Evolutionary conservation across 64 coral and sea anemone genomes (phyloP), one percentile per base, ranked within the genome.

Genomic region (Hydrozoanthus tunicans): DNA sequence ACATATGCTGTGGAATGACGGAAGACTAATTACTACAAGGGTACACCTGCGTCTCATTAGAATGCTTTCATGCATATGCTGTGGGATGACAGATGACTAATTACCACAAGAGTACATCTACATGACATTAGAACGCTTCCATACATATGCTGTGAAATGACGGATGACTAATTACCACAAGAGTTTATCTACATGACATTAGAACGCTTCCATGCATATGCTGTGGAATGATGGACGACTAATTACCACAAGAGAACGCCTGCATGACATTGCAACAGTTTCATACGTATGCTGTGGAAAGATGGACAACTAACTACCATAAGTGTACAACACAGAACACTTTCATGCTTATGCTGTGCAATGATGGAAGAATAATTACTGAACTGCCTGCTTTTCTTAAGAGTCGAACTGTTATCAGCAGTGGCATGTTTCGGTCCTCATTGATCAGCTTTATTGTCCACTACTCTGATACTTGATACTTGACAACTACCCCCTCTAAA

Each of bases 61-160:
- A 81, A 9, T 13, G 52, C 11, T 13, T 81, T 81, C 20, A 81
- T 9, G 15, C 7, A 43, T 61, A 9, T 59, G n/a, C 11, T 6
- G 20, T 23, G 17, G 5, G 4, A 72, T 43, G 32, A 26, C 3
- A 72, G 7, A n/a, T 26, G 52, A 23, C 4, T 91, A 84, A 93
- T 79, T 15, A 89, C 94, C 57, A 89, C 71, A 5, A 96, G 57
- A 27, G 94, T 96, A 66, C 94, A 96, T 11, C 94, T 91, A 73
- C 91, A 90, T 12, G 91, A 64, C 52, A 96, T 60, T 13, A 82
- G 63, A 75, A 91, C 94, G 83, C 94, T 86, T 86, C 93, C 94
- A 86, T 85, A 85, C 10, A 91, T 82, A 91, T 90, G 88, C 93
- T 93, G 78, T 66, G 51, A 62, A n/a, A 51, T 73, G 57, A 15